Conservation (phyloP, 2,113 vertebrate species). For the Myxocyprinus asiaticus region DNA sequence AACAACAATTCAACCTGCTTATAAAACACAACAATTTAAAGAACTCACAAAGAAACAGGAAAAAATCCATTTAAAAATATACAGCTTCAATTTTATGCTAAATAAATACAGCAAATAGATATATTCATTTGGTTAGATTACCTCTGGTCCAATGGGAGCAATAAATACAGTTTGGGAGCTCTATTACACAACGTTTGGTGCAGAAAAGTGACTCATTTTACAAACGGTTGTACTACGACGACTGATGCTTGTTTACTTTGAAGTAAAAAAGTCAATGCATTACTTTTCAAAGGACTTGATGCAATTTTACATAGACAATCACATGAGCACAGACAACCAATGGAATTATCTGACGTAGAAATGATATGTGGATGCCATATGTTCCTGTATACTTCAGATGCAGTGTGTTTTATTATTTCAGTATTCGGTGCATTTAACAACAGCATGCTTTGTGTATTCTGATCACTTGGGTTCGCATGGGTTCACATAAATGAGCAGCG, state of each 20-base stretch:
- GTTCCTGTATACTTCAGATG: slow-evolving; percentile 14
- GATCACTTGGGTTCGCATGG: slow-evolving; percentile 23
- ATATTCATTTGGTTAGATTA: slow-evolving; percentile 35
- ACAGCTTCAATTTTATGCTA: slow-evolving; percentile 49
- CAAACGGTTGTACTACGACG: neutral
- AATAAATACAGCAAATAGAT: slow-evolving; percentile 71
- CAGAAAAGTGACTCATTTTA: neutral
- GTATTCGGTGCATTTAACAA: slow-evolving; percentile 10
- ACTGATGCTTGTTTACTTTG: slow-evolving; percentile 22
- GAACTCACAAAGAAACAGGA: slow-evolving; percentile 41
- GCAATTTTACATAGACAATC: slow-evolving; percentile 30
- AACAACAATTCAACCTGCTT: slow-evolving; percentile 24
- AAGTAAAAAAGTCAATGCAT: slow-evolving; percentile 10
- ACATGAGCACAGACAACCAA: neutral
- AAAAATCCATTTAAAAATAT: slow-evolving; percentile 34
- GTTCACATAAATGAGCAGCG: slow-evolving; percentile 16
- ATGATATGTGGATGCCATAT: neutral
- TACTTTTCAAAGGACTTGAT: slow-evolving; percentile 7
- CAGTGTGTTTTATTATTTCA: slow-evolving; percentile 2
- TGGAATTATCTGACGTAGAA: no score
- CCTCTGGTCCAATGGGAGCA: slow-evolving; percentile 33
- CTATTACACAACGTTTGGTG: neutral
- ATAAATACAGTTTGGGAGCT: slow-evolving; percentile 41
- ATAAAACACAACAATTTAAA: slow-evolving; percentile 33
- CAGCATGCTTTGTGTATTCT: slow-evolving; percentile 38